Evolutionary conservation across 2,113 vertebrate species (phyloP).

Genomic region (Tetrax tetrax): DNA sequence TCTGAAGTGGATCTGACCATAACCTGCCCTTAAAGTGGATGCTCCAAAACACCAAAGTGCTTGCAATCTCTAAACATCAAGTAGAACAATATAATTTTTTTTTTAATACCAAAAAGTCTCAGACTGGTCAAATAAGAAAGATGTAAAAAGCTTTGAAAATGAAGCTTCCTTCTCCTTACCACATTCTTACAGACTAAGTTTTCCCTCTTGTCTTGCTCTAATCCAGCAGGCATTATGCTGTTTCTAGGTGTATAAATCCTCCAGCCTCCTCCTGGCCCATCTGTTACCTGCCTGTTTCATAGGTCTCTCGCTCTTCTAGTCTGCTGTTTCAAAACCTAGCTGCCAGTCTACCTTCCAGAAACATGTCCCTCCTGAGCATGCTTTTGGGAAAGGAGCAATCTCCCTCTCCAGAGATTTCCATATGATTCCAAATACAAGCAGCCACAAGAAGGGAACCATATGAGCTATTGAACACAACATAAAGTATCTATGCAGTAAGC

Average conservation of each 20-base stretch:
- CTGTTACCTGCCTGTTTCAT: background rate
- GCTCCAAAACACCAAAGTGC: background rate
- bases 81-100: background rate
- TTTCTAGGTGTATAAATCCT: background rate
- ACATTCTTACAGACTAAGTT: background rate
- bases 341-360: background rate
- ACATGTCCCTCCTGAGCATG: rapidly evolving
- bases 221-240: background rate
- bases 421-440: background rate
- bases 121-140: background rate
- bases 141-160: background rate
- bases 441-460: background rate
- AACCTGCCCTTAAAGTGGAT: background rate
- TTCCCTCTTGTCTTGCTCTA: background rate
- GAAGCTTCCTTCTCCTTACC: background rate
- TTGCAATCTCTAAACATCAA: slow-evolving; percentile 4
- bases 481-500: background rate
- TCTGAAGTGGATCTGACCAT: background rate
- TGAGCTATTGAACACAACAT: background rate
- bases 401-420: background rate
- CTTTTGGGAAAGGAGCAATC: background rate
- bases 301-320: background rate
- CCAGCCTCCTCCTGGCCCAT: background rate
- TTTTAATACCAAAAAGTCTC: background rate
- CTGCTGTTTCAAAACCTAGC: background rate